phyloP scores from a whole-genome alignment of 2,113 vertebrate species.

The Archocentrus centrarchus region DNA sequence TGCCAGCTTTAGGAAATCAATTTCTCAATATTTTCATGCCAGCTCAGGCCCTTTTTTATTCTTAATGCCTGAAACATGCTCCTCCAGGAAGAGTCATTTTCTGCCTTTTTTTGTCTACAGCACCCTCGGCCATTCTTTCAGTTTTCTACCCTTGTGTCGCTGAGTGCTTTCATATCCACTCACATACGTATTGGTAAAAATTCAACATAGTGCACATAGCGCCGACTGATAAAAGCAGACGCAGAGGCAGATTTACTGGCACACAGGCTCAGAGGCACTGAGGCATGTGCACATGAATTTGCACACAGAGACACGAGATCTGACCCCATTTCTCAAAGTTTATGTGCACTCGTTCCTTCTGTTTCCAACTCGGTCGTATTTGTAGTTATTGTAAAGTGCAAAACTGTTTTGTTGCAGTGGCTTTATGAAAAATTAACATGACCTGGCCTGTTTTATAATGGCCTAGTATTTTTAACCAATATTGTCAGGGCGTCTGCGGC shows the following conservation, averaged over 20 bases:
- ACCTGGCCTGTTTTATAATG: background rate
- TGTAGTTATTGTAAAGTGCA: background rate
- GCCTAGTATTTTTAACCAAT: background rate
- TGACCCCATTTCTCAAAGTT: conserved; percentile 26
- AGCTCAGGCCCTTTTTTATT: conserved; percentile 10
- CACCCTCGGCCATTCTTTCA: conserved; percentile 7
- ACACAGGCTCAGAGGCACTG: conserved; percentile 26
- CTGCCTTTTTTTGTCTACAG: conserved; percentile 6
- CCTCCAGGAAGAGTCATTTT: background rate
- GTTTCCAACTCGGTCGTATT: background rate
- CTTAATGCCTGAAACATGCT: conserved; percentile 11
- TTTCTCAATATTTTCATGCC: conserved; percentile 19
- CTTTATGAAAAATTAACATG: conserved; percentile 6
- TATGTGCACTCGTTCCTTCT: background rate
- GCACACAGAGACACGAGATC: conserved; percentile 17
- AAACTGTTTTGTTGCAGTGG: background rate
- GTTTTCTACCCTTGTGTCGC: conserved; percentile 29
- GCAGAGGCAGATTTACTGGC: conserved; percentile 40
- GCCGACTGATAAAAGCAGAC: conserved; percentile 50
- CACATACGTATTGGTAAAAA: conserved; percentile 15
- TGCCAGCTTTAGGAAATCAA: conserved; percentile 17
- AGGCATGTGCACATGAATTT: conserved; percentile 38
- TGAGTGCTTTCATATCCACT: conserved; percentile 32
- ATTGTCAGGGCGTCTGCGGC: conserved; percentile 6
- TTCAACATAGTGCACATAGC: conserved; percentile 23